Evolutionary conservation across 30 jellyfish, hydroid and myxozoan genomes (phyloP).

Genomic region (Clytia hemisphaerica): DNA sequence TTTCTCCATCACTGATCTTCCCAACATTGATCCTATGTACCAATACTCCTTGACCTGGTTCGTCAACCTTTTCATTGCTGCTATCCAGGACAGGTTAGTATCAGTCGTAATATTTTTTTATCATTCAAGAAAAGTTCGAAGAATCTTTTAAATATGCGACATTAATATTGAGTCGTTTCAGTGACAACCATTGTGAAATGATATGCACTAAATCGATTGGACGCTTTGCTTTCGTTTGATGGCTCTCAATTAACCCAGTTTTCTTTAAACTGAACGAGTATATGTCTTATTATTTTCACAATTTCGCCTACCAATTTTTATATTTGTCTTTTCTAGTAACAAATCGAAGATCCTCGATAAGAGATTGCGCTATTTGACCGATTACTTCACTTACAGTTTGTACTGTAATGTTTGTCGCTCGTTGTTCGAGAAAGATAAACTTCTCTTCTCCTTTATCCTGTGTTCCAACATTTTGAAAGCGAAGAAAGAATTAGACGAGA

Average conservation of each 20-base stretch:
- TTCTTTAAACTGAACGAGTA: too few species aligned
- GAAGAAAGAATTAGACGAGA: constrained; percentile 63
- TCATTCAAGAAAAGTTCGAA: too few species aligned
- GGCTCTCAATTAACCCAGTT: too few species aligned
- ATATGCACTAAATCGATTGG: too few species aligned
- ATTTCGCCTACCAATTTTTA: too few species aligned
- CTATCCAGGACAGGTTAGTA: constrained; percentile 93
- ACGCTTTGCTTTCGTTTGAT: too few species aligned
- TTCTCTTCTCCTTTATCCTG: constrained; percentile 79
- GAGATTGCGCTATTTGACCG: constrained; percentile 87
- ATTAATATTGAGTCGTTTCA: too few species aligned
- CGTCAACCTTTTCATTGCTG: constrained; percentile 84
- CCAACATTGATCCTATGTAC: constrained; percentile 96
- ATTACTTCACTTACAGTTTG: constrained; percentile 89
- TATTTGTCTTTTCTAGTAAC: constrained; percentile 48
- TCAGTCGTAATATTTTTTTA: too few species aligned
- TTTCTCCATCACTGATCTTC: constrained; percentile 93
- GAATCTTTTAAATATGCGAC: too few species aligned
- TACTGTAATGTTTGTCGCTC: constrained; percentile 98
- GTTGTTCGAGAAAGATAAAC: constrained; percentile 88
- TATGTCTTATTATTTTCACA: neutral
- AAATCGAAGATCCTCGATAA: constrained; percentile 86
- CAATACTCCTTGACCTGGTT: constrained; percentile 95
- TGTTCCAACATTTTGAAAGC: constrained; percentile 81
- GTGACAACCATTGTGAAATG: too few species aligned